These are phyloP conservation scores for Sesia bembeciformis DNA, from an alignment of 2,888 invertebrate species.

Conservation along the genomic window DNA sequence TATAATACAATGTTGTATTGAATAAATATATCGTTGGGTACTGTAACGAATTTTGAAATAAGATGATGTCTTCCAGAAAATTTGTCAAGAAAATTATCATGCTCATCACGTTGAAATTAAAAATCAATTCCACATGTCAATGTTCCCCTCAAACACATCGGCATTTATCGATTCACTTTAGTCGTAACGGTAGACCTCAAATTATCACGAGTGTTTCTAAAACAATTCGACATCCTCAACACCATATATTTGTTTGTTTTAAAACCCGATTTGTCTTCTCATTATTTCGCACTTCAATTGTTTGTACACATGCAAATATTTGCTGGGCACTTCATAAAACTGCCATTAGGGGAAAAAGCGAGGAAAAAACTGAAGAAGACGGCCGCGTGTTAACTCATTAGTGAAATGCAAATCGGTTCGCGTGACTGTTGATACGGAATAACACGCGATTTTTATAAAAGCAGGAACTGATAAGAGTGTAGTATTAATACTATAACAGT, in stretches of 20 bases:
- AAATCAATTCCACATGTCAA: no score
- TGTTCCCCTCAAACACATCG: no score
- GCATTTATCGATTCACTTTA: no score
- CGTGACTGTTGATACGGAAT: neutral
- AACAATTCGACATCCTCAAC: conserved; percentile 4
- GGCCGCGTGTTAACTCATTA: neutral
- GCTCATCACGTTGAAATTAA: no score
- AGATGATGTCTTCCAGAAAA: no score
- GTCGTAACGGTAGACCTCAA: no score
- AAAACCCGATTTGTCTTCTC: conserved; percentile 2
- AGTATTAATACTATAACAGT: neutral
- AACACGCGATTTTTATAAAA: neutral
- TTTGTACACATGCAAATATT: conserved; percentile 40
- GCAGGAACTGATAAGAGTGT: neutral
- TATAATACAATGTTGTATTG: no score
- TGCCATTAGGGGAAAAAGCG: neutral
- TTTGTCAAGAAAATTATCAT: no score
- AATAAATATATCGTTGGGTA: no score
- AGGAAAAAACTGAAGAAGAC: neutral
- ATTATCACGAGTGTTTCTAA: no score
- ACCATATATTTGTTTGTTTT: conserved; percentile 5
- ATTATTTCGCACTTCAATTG: conserved; percentile 31
- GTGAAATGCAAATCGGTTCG: neutral
- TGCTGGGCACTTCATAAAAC: conserved; percentile 16
- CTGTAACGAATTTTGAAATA: no score